Percentiles rank a stretch among this genome's conserved stretches.
Evolutionary conservation across 2,797 vertebrate genomes (phyloP).

Genomic region (Chloroceryle inda): DNA sequence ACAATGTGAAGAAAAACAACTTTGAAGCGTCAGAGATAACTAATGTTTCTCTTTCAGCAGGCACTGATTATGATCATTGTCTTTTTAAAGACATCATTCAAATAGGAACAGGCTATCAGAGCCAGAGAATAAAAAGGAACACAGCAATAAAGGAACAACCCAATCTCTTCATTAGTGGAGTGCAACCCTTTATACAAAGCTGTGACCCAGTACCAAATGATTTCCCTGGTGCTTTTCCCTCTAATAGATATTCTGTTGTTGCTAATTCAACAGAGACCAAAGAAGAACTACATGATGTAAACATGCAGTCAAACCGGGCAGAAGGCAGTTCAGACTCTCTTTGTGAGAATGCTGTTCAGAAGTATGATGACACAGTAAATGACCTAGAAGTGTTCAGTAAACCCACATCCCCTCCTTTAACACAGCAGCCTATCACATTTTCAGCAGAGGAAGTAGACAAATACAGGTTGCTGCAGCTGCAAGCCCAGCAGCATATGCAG

Average conservation of each 20-base stretch:
- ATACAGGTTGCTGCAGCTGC: constrained; percentile 93
- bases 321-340: constrained; percentile 70
- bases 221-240: constrained; percentile 79
- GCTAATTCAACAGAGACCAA: constrained; percentile 81
- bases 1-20: constrained; percentile 44
- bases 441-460: constrained; percentile 96
- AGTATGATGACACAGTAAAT: constrained; percentile 58
- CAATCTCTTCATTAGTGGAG: constrained; percentile 66
- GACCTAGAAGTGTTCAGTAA: constrained; percentile 73
- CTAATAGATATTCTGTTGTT: constrained; percentile 73
- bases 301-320: constrained; percentile 30
- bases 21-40: constrained; percentile 34
- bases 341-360: constrained; percentile 76
- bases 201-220: constrained; percentile 77
- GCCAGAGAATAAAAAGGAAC: constrained; percentile 65
- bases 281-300: constrained; percentile 74
- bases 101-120: constrained; percentile 52
- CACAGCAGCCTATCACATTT: constrained; percentile 89
- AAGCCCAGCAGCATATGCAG: constrained; percentile 97
- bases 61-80: constrained; percentile 59
- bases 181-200: constrained; percentile 74
- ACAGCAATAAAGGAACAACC: constrained; percentile 76
- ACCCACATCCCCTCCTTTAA: constrained; percentile 79
- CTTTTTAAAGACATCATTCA: constrained; percentile 76
- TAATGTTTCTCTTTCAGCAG: constrained; percentile 38